Conservation (phyloP, 30 jellyfish, hydroid and myxozoan species). For the Cassiopea xamachana region DNA sequence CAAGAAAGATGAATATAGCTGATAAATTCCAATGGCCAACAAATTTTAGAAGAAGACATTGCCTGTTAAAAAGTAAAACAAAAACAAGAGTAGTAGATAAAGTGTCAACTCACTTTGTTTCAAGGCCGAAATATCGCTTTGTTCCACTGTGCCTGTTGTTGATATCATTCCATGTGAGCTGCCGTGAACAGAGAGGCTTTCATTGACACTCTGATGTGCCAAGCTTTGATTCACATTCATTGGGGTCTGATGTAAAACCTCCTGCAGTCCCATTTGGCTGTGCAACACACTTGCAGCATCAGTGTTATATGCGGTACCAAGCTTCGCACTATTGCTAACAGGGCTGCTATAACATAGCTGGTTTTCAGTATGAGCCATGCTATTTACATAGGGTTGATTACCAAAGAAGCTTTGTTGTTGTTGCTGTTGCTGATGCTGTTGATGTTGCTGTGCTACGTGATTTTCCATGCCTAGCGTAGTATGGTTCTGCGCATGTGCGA, state of each 20-base stretch:
- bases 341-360: background rate
- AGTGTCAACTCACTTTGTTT: background rate
- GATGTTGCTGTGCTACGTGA: constrained; percentile 4
- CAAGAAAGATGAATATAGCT: no score
- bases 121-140: background rate
- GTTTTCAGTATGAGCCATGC: background rate
- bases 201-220: background rate
- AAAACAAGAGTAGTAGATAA: background rate
- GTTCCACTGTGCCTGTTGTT: background rate
- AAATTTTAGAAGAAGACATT: no score
- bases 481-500: constrained; percentile 4
- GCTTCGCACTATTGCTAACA: background rate
- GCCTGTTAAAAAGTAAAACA: background rate
- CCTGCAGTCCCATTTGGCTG: constrained; percentile 16
- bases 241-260: constrained; percentile 5
- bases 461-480: background rate
- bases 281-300: background rate
- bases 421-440: background rate
- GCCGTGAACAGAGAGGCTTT: background rate
- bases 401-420: constrained; percentile 2
- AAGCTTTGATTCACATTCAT: background rate
- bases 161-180: background rate
- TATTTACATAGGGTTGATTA: constrained; percentile 4
- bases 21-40: no score
- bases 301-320: background rate